Percentiles rank a stretch among this genome's conserved stretches.
These are phyloP conservation scores for Platyscapa corneri DNA, from an alignment of 1,140 invertebrate species.

Conservation along the genomic window DNA sequence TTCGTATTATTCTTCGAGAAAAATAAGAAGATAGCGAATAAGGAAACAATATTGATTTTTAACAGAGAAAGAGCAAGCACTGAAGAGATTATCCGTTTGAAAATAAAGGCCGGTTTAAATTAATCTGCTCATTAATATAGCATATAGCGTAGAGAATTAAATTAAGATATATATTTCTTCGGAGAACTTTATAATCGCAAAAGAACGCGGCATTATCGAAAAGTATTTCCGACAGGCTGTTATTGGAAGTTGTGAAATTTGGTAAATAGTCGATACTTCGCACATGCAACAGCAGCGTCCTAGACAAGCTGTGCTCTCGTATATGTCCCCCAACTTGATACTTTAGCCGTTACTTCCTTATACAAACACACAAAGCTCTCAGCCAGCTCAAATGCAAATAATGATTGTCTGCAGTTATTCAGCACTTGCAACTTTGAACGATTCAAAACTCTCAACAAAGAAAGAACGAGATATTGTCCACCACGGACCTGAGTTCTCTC, in stretches of 20 bases:
- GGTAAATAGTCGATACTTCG: constrained; percentile 22
- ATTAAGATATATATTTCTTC: neutral
- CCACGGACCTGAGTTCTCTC: neutral
- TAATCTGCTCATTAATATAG: too few relatives aligned
- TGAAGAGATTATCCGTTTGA: neutral
- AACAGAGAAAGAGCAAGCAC: neutral
- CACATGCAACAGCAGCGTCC: neutral
- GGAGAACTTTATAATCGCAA: constrained; percentile 42
- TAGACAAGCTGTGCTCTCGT: neutral
- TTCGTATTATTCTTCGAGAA: too few relatives aligned
- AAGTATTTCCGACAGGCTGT: neutral
- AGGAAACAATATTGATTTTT: neutral
- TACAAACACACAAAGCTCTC: neutral
- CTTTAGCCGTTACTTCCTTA: neutral
- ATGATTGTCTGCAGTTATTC: neutral
- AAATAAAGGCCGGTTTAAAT: neutral
- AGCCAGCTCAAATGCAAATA: neutral
- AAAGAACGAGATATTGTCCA: neutral
- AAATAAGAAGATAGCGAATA: too few relatives aligned
- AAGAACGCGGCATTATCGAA: neutral
- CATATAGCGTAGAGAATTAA: neutral
- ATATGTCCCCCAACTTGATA: neutral
- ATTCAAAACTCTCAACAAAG: neutral
- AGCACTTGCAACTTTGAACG: neutral
- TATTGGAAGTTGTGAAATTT: constrained; percentile 39